phyloP scores from a whole-genome alignment of 2,797 vertebrate genomes.

The Cetoscarus ocellatus region DNA sequence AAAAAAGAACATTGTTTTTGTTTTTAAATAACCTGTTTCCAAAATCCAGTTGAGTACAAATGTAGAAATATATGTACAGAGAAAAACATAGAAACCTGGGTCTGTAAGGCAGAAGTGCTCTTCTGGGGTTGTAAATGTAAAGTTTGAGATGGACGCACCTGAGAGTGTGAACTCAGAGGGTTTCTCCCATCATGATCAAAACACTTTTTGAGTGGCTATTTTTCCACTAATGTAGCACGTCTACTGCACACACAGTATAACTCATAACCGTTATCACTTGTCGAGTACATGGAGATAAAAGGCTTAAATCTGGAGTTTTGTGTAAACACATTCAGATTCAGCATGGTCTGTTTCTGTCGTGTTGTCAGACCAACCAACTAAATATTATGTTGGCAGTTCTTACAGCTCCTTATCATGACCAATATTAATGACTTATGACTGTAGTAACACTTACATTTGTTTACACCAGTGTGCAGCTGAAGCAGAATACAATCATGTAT shows the following conservation, averaged over 20 bases:
- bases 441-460: conserved; percentile 11
- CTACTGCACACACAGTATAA: conserved; percentile 49
- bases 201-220: conserved; percentile 6
- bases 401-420: conserved; percentile 12
- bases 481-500: neutral
- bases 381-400: too few relatives aligned
- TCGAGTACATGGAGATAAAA: conserved; percentile 7
- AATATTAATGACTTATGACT: neutral
- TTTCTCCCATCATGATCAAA: conserved; percentile 4
- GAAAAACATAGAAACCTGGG: conserved; percentile 52
- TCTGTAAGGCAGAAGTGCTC: conserved; percentile 80
- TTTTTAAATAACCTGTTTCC: conserved; percentile 45
- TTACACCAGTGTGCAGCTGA: conserved; percentile 4
- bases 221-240: conserved; percentile 25
- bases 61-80: conserved; percentile 64
- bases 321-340: conserved; percentile 37
- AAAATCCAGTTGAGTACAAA: conserved; percentile 70
- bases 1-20: conserved; percentile 11
- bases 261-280: neutral
- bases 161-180: conserved; percentile 32
- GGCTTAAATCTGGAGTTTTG: conserved; percentile 5
- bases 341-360: too few relatives aligned
- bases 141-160: conserved; percentile 24
- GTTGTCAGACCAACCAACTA: too few relatives aligned
- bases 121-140: conserved; percentile 44